A percentile compares a stretch with the other conserved stretches of the same genome.
Evolutionary conservation across 2,797 vertebrate species (phyloP).

Genomic region (Poeciliopsis presidionis): DNA sequence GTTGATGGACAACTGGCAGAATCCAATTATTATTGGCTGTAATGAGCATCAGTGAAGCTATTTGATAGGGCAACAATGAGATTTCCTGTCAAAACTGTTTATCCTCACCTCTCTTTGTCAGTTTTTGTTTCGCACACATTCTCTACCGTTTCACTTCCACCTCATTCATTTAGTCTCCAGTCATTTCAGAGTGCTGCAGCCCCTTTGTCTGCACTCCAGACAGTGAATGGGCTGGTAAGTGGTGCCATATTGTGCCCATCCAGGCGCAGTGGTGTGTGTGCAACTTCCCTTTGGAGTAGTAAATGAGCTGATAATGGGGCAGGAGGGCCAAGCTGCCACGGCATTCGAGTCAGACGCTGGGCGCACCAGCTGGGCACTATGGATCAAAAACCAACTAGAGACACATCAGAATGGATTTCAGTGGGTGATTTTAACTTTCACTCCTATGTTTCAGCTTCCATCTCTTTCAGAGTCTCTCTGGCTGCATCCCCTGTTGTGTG

Average conservation of each 20-base stretch:
- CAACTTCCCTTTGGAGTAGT: constrained; percentile 73
- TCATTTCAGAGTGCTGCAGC: constrained; percentile 48
- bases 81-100: constrained; percentile 31
- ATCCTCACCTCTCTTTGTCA: constrained; percentile 15
- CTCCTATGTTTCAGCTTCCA: constrained; percentile 22
- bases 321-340: constrained; percentile 65
- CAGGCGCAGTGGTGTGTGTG: constrained; percentile 72
- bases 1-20: neutral
- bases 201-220: constrained; percentile 48
- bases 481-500: constrained; percentile 21
- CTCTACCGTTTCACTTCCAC: constrained; percentile 4
- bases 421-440: constrained; percentile 28
- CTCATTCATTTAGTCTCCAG: constrained; percentile 30
- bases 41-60: constrained; percentile 1
- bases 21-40: neutral
- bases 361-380: constrained; percentile 68
- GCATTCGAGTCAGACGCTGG: constrained; percentile 61
- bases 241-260: constrained; percentile 82
- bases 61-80: constrained; percentile 3
- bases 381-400: constrained; percentile 70
- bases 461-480: constrained; percentile 15
- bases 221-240: constrained; percentile 76
- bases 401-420: constrained; percentile 34
- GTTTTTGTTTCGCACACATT: constrained; percentile 33
- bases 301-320: constrained; percentile 79